A percentile compares a stretch with the other conserved stretches of the same genome.
phyloP scores from a whole-genome alignment of 2,888 invertebrate species.

The Apamea crenata region DNA sequence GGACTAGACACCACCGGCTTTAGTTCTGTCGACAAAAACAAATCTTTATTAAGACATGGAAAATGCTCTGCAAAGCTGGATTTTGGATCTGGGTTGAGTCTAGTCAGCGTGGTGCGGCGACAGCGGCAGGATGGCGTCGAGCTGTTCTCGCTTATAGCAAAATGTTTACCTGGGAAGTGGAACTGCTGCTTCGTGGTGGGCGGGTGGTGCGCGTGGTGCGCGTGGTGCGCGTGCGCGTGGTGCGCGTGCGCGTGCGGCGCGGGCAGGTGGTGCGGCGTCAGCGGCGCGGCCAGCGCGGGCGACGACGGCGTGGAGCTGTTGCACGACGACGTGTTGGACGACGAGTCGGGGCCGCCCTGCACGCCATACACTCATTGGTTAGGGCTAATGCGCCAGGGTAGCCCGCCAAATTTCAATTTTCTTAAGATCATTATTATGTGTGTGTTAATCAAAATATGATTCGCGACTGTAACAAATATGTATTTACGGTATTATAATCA shows the following conservation, averaged over 20 bases:
- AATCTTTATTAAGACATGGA: background rate
- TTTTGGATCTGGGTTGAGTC: background rate
- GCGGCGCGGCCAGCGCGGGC: conserved; percentile 93
- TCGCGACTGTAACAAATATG: no score
- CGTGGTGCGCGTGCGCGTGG: conserved; percentile 90
- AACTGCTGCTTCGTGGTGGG: conserved; percentile 91
- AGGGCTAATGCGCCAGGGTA: background rate
- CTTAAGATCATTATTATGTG: no score
- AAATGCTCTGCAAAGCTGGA: background rate
- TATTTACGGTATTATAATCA: no score
- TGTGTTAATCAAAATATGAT: no score
- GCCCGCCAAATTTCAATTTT: background rate
- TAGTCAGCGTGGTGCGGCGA: no score
- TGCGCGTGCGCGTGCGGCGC: conserved; percentile 70
- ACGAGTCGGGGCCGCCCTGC: conserved; percentile 94
- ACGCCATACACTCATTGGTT: background rate
- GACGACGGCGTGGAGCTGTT: conserved; percentile 99
- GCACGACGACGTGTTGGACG: conserved; percentile 98
- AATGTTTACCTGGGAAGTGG: conserved; percentile 92
- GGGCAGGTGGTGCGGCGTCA: conserved; percentile 91
- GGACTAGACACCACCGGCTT: conserved; percentile 83
- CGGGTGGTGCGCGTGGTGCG: conserved; percentile 87
- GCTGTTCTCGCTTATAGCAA: no score
- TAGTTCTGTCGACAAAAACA: conserved; percentile 75
- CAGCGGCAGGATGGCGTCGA: no score